A percentile compares a stretch with the other conserved stretches of the same genome.
These are phyloP conservation scores for Monochamus saltuarius DNA, from an alignment of 1,140 invertebrate genomes.

Conservation along the genomic window DNA sequence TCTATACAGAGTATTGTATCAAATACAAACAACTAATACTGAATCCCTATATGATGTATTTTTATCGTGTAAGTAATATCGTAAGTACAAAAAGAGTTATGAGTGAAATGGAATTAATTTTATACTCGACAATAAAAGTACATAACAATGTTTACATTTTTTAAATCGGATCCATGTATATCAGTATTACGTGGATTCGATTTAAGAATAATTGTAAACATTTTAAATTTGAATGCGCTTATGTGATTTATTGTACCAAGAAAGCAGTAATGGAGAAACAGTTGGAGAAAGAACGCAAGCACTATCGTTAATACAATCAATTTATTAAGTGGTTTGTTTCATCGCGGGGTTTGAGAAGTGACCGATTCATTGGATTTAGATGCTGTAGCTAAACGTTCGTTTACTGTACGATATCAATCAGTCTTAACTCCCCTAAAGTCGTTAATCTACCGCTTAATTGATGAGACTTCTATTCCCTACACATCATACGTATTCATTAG, in stretches of 20 bases:
- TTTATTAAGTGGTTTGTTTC: slow-evolving; percentile 41
- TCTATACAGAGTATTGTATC: too few relatives aligned
- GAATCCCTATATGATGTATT: too few relatives aligned
- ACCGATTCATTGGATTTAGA: slow-evolving; percentile 26
- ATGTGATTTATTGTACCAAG: too few relatives aligned
- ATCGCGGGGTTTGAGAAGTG: slow-evolving; percentile 15
- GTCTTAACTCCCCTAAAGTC: slow-evolving; percentile 39
- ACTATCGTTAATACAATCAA: slow-evolving; percentile 34
- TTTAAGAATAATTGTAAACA: neutral
- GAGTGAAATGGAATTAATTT: too few relatives aligned
- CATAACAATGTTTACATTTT: too few relatives aligned
- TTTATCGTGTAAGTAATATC: too few relatives aligned
- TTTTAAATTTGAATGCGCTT: neutral
- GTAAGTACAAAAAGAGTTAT: too few relatives aligned
- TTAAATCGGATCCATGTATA: too few relatives aligned
- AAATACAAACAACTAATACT: too few relatives aligned
- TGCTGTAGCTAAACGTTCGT: slow-evolving; percentile 20
- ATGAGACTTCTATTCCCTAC: slow-evolving; percentile 35
- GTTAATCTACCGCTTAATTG: slow-evolving; percentile 50
- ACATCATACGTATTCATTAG: slow-evolving; percentile 51
- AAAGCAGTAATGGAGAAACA: too few relatives aligned
- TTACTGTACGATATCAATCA: slow-evolving; percentile 43
- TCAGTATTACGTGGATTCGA: too few relatives aligned
- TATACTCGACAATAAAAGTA: too few relatives aligned
- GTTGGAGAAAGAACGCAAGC: neutral